phyloP scores from a whole-genome alignment of 53 echinoderm and acorn worm species.

The Holothuria scabra region DNA sequence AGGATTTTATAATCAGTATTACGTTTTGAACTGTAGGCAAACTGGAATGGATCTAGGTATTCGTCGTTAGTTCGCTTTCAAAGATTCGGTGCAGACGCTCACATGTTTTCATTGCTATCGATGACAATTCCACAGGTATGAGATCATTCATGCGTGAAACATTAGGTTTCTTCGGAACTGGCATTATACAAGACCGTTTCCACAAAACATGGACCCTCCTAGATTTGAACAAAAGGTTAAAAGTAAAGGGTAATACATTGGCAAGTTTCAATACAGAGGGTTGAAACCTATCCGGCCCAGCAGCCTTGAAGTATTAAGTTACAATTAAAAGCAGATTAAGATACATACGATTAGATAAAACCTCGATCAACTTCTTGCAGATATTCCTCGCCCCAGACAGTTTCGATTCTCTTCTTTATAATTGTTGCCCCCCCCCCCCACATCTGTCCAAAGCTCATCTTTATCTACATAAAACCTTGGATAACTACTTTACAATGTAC shows the following conservation, averaged over 20 bases:
- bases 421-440: too few relatives aligned
- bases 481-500: too few relatives aligned
- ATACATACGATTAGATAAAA: too few relatives aligned
- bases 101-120: constrained; percentile 45
- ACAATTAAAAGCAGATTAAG: too few relatives aligned
- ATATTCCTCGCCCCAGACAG: too few relatives aligned
- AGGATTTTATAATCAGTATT: constrained; percentile 39
- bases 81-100: constrained; percentile 18
- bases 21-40: constrained; percentile 43
- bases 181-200: constrained; percentile 6
- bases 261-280: neutral
- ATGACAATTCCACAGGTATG: constrained; percentile 51
- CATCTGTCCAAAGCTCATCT: too few relatives aligned
- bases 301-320: too few relatives aligned
- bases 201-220: neutral
- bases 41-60: constrained; percentile 41
- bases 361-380: too few relatives aligned
- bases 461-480: too few relatives aligned
- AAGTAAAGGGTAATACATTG: neutral
- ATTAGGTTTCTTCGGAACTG: constrained; percentile 4
- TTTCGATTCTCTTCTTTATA: too few relatives aligned
- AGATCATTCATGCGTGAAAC: neutral
- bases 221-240: too few relatives aligned
- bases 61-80: too few relatives aligned
- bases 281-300: neutral